Evolutionary conservation across 2,888 invertebrate genomes (phyloP).

Genomic region (Andrena minutula): DNA sequence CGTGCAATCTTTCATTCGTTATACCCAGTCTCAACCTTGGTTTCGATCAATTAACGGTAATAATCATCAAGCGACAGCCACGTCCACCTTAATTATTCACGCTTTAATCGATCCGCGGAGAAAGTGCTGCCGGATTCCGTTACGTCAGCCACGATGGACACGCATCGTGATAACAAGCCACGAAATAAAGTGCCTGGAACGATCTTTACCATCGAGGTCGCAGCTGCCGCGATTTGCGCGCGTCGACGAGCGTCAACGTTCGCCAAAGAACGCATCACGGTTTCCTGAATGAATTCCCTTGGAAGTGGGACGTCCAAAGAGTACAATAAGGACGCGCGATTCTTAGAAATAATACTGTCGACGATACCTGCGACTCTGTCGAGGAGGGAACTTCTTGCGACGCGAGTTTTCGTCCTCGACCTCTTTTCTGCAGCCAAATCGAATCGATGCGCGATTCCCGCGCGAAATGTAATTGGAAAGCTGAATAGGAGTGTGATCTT

Average conservation of each 20-base stretch:
- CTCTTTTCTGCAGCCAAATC: too few species aligned
- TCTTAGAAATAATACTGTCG: conserved; percentile 25
- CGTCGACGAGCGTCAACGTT: not conserved
- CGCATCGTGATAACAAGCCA: conserved; percentile 9
- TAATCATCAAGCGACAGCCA: conserved; percentile 5
- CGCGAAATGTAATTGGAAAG: not conserved
- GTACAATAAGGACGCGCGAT: conserved; percentile 15
- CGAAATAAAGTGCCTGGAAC: conserved; percentile 35
- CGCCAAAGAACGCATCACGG: conserved; percentile 24
- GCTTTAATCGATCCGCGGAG: conserved; percentile 18
- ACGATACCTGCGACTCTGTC: too few species aligned
- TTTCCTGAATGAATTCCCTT: conserved; percentile 34
- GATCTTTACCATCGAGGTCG: conserved; percentile 47
- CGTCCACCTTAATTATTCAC: conserved; percentile 17
- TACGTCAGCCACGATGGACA: conserved; percentile 4
- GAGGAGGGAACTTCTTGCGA: too few species aligned
- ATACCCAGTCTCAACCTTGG: not conserved
- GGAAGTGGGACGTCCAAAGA: conserved; percentile 27
- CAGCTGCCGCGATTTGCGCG: conserved; percentile 20
- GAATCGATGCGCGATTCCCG: too few species aligned
- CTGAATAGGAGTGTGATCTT: not conserved
- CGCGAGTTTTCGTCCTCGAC: too few species aligned
- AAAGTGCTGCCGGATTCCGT: not conserved
- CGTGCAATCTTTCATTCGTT: conserved; percentile 24
- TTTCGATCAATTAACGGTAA: conserved; percentile 4